Evolutionary conservation across 1,140 invertebrate genomes (phyloP).

Genomic region (Drosophila auraria): DNA sequence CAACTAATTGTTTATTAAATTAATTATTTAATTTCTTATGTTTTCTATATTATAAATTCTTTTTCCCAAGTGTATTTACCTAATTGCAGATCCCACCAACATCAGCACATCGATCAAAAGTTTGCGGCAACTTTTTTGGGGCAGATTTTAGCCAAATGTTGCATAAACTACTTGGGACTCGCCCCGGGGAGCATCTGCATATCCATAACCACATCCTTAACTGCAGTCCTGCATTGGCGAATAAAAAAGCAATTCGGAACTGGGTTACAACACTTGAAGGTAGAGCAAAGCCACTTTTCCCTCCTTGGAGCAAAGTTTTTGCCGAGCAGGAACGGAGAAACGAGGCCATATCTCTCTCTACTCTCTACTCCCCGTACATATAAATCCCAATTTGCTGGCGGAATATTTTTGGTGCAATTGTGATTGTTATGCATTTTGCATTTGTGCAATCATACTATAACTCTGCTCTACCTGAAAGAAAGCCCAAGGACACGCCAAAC

Average conservation of each 20-base stretch:
- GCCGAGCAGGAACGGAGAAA: slow-evolving; percentile 15
- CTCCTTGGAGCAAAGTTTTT: slow-evolving; percentile 46
- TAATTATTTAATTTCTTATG: too few species aligned
- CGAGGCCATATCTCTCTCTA: slow-evolving; percentile 44
- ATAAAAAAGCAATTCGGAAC: slow-evolving; percentile 80
- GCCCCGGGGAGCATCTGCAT: slow-evolving; percentile 23
- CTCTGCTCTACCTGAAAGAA: slow-evolving; percentile 26
- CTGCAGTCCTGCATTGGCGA: slow-evolving; percentile 58
- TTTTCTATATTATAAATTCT: too few species aligned
- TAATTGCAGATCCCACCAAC: slow-evolving; percentile 9
- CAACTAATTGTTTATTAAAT: too few species aligned
- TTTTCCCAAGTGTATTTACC: not conserved
- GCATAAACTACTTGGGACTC: slow-evolving; percentile 65
- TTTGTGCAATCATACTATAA: slow-evolving; percentile 72
- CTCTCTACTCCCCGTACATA: slow-evolving; percentile 31
- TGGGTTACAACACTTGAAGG: slow-evolving; percentile 66
- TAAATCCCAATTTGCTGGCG: slow-evolving; percentile 78
- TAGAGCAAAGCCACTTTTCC: slow-evolving; percentile 22
- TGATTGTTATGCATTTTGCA: slow-evolving; percentile 82
- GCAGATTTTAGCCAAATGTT: slow-evolving; percentile 54
- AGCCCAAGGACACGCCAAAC: slow-evolving; percentile 65
- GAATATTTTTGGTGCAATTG: slow-evolving; percentile 79
- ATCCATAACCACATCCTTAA: slow-evolving; percentile 54
- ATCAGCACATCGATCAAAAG: slow-evolving; percentile 45
- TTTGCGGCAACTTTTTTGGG: slow-evolving; percentile 42